These are phyloP conservation scores for Pterostichus niger DNA, from an alignment of 2,888 invertebrate genomes.

Conservation along the genomic window DNA sequence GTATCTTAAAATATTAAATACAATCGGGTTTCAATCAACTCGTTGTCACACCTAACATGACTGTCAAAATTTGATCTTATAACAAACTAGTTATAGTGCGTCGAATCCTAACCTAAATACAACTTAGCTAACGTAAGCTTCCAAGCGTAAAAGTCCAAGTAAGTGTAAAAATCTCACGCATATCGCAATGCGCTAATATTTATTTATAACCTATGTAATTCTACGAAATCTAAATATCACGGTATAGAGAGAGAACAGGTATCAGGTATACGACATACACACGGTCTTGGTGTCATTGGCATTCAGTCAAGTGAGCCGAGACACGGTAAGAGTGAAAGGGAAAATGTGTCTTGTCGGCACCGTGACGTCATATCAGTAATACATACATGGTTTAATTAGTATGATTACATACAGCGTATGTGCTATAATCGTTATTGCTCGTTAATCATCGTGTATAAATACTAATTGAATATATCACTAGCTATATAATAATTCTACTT, in stretches of 20 bases:
- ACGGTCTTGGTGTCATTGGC: constrained; percentile 32
- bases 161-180: constrained; percentile 27
- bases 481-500: neutral
- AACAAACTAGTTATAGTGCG: too few species aligned
- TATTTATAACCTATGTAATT: constrained; percentile 40
- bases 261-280: constrained; percentile 4
- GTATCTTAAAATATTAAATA: too few species aligned
- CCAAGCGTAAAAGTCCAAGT: neutral
- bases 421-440: neutral
- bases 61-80: too few species aligned
- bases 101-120: constrained; percentile 2
- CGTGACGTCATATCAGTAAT: constrained; percentile 34
- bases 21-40: too few species aligned
- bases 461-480: constrained; percentile 1
- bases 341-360: constrained; percentile 27
- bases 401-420: neutral
- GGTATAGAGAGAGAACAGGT: constrained; percentile 14
- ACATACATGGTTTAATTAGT: constrained; percentile 34
- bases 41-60: too few species aligned
- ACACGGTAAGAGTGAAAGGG: constrained; percentile 32
- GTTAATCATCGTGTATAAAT: constrained; percentile 8
- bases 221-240: constrained; percentile 40
- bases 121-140: constrained; percentile 4
- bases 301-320: constrained; percentile 29
- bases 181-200: constrained; percentile 47